phyloP scores from a whole-genome alignment of 2,888 invertebrate genomes.

The Labia minor region DNA sequence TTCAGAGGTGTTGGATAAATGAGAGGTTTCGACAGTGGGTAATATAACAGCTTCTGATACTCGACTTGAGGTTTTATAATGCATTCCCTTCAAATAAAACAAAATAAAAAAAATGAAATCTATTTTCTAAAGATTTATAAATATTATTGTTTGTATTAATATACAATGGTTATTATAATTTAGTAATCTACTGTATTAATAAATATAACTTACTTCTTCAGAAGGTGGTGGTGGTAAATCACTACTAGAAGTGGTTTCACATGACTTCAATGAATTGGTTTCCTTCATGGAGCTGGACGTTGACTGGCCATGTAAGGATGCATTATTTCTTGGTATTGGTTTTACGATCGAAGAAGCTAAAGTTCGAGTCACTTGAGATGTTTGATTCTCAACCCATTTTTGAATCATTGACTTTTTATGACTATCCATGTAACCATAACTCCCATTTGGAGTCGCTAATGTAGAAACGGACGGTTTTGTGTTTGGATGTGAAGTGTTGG shows the following conservation, averaged over 20 bases:
- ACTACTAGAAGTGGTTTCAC: constrained; percentile 25
- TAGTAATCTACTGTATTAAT: no score
- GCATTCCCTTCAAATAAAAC: not conserved
- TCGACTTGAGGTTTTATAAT: not conserved
- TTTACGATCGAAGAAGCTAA: constrained; percentile 20
- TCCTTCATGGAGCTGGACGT: constrained; percentile 38
- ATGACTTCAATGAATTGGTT: constrained; percentile 52
- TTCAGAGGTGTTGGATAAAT: no score
- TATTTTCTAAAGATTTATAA: no score
- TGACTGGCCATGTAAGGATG: constrained; percentile 33
- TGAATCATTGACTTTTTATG: constrained; percentile 88
- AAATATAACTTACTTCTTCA: not conserved
- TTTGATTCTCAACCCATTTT: constrained; percentile 88
- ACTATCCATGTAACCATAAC: constrained; percentile 84
- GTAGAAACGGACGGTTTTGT: constrained; percentile 34
- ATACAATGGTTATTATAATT: no score
- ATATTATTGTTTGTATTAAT: no score
- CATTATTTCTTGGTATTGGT: constrained; percentile 31
- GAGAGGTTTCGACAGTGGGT: not conserved
- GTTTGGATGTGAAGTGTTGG: constrained; percentile 36
- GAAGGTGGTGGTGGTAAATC: not conserved
- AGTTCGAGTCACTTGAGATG: constrained; percentile 21
- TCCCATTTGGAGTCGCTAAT: constrained; percentile 41
- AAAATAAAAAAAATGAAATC: no score
- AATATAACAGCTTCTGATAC: not conserved